Conservation (phyloP, 2,797 vertebrate genomes). For the Ataeniobius toweri region DNA sequence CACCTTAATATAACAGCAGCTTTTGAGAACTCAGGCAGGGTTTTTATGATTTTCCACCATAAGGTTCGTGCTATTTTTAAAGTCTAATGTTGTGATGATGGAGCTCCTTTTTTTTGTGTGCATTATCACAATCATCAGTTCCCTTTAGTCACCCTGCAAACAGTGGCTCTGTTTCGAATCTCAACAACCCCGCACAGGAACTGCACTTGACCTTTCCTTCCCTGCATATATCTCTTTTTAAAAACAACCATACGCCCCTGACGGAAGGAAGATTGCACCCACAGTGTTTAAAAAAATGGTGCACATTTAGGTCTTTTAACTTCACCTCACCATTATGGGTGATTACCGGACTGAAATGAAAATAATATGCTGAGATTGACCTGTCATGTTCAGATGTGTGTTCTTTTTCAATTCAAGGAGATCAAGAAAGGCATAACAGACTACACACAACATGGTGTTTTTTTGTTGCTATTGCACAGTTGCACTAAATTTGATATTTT, state of each 20-base stretch:
- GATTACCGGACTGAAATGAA: slow-evolving; percentile 37
- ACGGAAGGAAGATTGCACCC: slow-evolving; percentile 18
- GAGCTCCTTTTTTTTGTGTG: not conserved
- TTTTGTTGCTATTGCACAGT: not conserved
- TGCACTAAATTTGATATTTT: no score
- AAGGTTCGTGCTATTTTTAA: not conserved
- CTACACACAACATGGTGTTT: slow-evolving; percentile 13
- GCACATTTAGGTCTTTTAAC: not conserved
- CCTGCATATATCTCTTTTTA: not conserved
- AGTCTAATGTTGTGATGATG: slow-evolving; percentile 15
- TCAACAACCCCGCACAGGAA: slow-evolving; percentile 19
- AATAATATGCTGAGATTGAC: slow-evolving; percentile 39
- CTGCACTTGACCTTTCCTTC: slow-evolving; percentile 20
- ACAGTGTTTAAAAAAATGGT: not conserved
- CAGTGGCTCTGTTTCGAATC: slow-evolving; percentile 16
- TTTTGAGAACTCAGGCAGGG: not conserved
- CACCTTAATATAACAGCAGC: not conserved
- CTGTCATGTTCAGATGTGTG: slow-evolving; percentile 32
- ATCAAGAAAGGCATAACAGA: slow-evolving; percentile 56
- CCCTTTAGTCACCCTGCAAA: slow-evolving; percentile 16
- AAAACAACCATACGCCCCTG: not conserved
- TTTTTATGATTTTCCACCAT: not conserved
- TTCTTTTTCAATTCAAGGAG: slow-evolving; percentile 35
- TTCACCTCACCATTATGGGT: slow-evolving; percentile 15
- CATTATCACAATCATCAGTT: slow-evolving; percentile 28